Evolutionary conservation across 2,113 vertebrate genomes (phyloP).

Genomic region (Saiga tatarica): DNA sequence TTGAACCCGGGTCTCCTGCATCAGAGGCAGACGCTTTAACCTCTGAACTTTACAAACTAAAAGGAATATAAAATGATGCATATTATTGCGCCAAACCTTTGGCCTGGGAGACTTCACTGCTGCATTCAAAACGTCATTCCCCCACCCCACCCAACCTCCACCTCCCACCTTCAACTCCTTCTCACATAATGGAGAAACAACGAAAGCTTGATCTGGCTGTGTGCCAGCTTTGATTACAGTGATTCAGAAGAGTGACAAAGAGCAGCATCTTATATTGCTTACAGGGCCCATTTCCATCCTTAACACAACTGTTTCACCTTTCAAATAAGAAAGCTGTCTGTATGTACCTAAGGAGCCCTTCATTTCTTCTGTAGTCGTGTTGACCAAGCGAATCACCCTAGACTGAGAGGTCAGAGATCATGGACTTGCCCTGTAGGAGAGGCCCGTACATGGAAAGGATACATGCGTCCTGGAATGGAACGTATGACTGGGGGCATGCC

Average conservation of each 20-base stretch:
- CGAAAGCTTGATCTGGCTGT: neutral
- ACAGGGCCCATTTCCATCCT: neutral
- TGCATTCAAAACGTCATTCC: neutral
- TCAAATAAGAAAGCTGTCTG: neutral
- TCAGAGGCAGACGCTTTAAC: too few relatives aligned
- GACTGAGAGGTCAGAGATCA: neutral
- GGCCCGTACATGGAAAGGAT: neutral
- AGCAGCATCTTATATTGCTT: neutral
- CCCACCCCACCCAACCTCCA: neutral
- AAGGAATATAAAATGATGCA: neutral
- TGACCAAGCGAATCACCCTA: neutral
- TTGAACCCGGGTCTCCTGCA: too few relatives aligned
- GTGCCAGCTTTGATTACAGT: neutral
- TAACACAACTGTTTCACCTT: neutral
- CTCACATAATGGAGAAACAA: neutral
- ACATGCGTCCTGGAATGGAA: neutral
- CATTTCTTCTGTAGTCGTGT: neutral
- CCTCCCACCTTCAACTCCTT: neutral
- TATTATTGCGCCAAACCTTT: neutral
- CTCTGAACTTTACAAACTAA: neutral
- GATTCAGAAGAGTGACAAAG: neutral
- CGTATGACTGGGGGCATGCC: neutral
- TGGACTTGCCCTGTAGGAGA: neutral
- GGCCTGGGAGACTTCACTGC: neutral
- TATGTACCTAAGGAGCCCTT: neutral